Base-by-base conservation (phyloP, 2,888 invertebrate species). In the Prosapia bicincta region DNA sequence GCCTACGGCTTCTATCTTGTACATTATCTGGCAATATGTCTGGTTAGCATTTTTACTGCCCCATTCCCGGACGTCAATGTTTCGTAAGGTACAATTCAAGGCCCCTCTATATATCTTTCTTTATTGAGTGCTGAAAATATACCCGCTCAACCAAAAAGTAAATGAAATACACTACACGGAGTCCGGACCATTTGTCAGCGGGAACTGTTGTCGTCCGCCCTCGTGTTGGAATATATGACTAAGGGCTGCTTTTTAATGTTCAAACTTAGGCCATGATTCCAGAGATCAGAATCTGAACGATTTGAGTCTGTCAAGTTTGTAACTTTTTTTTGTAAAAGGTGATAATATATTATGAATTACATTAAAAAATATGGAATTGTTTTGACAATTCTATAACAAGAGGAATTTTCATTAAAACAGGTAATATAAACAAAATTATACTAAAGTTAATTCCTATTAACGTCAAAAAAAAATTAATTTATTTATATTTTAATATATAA, bases 21-120 rank as follows among this genome's bases (percentile, higher is more conserved):
- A 54, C 54, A 54, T 54, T 54, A 54, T 54, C 54, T 20, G 20
- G 54, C 54, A 54, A 54, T 54, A 54, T 20, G 74, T 69, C 76
- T 76, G 24, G 76, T 76, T 76, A 76, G 71, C 74, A 76, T 76
- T 76, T 76, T 76, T 76, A 76, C 74, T 32, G 68, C 28, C 66
- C 66, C 72, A 72, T 72, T 72, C 66, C 66, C 32, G 26, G 28
- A 66, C 26, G 15, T 13, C 69, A 69, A 69, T 69, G 69, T 69
- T 23, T 69, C 30, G 69, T 69, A 69, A 54, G 54, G 54, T 54
- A 54, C 54, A 54, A 54, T 54, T 20, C 54, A 54, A 54, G 54
- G 54, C 54, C 54, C 54, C 54, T 54, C 54, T 20, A 54, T 54
- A 54, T 54, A 54, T 54, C 54, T 54, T 20, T n/a, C 54, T 54